Evolutionary conservation across 1,140 invertebrate species (phyloP), one percentile per base, ranked within the genome.

Genomic region (Arctopsyche grandis): DNA sequence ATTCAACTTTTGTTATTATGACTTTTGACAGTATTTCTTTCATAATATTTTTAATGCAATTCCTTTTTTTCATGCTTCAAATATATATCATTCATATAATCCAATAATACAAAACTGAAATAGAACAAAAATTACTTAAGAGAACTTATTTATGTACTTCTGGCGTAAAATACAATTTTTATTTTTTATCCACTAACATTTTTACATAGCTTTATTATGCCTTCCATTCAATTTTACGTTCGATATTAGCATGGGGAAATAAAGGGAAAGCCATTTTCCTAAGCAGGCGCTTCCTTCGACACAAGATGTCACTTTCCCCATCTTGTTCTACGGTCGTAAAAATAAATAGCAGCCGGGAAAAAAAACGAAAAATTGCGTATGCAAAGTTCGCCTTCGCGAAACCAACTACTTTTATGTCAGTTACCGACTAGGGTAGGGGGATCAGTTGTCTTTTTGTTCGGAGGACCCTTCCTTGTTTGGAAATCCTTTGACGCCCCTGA

Each of bases 321-420:
- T 60, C 21, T 60, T 60, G n/a, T 60, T 60, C 58, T 10, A 4
- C 21, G 21, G 58, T 60, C 58, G 58, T 60, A 60, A 60, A 60
- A 60, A 60, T 60, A 60, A 60, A 60, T 60, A 60, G 58, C 58
- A 60, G 21, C 3, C 58, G n/a, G 58, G 58, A 60, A 60, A 10
- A 60, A 60, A 16, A 16, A 60, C 7, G 21, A 60, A 60, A 60
- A 60, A 60, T 60, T 60, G 9, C n/a, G 58, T 60, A 60, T 60
- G 58, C 58, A 60, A 60, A 60, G 58, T 60, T 21, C 21, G 58
- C 58, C 58, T 22, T 60, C 16, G 3, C 16, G 16, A 38, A 38
- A 38, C 12, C 48, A 52, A 52, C 48, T 52, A 52, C 48, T 52
- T 52, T 52, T 52, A 60, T 22, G 21, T 22, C 21, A 10, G 16